Evolutionary conservation across 2,113 vertebrate species (phyloP), one percentile per base, ranked within the genome.

Genomic region (Amblyopsis rosae): DNA sequence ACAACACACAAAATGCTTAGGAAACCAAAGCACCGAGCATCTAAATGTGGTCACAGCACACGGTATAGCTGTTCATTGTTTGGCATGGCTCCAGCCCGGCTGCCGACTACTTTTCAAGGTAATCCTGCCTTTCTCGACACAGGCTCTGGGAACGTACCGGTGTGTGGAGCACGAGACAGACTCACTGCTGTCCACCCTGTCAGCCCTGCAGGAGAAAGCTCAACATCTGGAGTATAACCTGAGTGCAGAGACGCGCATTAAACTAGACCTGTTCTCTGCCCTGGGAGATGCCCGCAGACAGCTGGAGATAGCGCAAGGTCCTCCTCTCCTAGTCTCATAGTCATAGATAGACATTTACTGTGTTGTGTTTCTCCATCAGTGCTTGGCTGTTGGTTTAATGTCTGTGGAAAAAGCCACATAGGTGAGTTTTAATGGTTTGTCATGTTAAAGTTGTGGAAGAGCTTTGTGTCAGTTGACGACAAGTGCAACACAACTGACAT

Each of bases 201-300:
- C 93, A 1, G 89, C 92, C 60, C 86, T 94, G 84, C 93, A 94
- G 86, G 93, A 94, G 58, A 94, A 94, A 62, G 93, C 91, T 59
- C 93, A 94, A 47, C 93, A 94, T 69, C 86, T 94, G 77, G 93
- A 94, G 86, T 93, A 91, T 90, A 94, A 93, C 82, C 90, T 94
- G 84, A 94, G 93, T 17, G 93, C 93, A 0, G 93, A 94, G 82
- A 94, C 93, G 0, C 90, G 93, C 57, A 93, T 94, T 83, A 94
- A 94, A 68, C 90, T 94, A 80, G 93, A 94, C 81, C 88, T 94
- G 50, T 94, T 94, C 86, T 94, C 93, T 0, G 93, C 93, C 0
- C 88, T 94, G 62, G 93, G 93, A 53, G 93, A 94, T 1, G 92
- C 93, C 0, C 92, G 93, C 65, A 81, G 93, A 1, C 93, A 93